Evolutionary conservation across 2,797 vertebrate species (phyloP).

Genomic region (Chiroxiphia lanceolata): DNA sequence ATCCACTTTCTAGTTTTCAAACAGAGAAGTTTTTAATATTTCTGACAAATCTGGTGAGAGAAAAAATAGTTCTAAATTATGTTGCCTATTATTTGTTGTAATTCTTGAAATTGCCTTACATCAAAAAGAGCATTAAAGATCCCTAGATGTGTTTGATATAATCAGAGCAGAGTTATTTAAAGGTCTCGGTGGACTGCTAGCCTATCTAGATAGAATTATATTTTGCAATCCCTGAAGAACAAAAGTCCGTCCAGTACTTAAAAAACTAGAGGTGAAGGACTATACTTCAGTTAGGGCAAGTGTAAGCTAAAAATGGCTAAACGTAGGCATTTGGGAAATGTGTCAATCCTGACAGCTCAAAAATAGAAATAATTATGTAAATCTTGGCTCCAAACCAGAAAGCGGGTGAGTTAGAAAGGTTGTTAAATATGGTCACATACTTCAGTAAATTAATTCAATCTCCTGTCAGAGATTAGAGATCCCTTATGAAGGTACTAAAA

Average conservation of each 20-base stretch:
- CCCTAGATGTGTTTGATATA: conserved; percentile 9
- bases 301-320: conserved; percentile 47
- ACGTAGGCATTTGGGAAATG: conserved; percentile 21
- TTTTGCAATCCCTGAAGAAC: conserved; percentile 26
- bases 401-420: background rate
- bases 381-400: conserved; percentile 63
- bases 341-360: conserved; percentile 53
- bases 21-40: background rate
- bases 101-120: background rate
- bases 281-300: conserved; percentile 29
- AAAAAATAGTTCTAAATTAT: background rate
- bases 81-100: background rate
- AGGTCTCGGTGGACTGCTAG: background rate
- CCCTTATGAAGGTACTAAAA: conserved; percentile 58
- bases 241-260: background rate
- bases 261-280: conserved; percentile 39
- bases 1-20: background rate
- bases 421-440: conserved; percentile 63
- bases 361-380: conserved; percentile 74
- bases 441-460: conserved; percentile 66
- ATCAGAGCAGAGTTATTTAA: conserved; percentile 39
- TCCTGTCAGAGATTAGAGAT: conserved; percentile 62
- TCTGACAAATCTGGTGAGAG: background rate
- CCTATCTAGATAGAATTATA: conserved; percentile 20
- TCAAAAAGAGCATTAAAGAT: conserved; percentile 10